phyloP scores from a whole-genome alignment of 2,113 vertebrate species.

The Suncus etruscus region DNA sequence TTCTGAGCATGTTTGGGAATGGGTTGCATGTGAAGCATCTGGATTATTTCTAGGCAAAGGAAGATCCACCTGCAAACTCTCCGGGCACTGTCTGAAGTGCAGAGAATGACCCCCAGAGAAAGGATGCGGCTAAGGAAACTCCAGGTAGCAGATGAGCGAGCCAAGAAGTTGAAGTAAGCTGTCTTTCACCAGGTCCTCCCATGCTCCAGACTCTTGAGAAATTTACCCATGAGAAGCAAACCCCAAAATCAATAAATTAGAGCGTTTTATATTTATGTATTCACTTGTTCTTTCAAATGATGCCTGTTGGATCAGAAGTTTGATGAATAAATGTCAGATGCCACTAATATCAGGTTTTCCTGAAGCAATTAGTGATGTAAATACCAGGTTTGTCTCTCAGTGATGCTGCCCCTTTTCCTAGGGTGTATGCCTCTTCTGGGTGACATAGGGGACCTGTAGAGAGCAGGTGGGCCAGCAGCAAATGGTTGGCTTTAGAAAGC shows the following conservation, averaged over 20 bases:
- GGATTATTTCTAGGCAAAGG: slow-evolving; percentile 86
- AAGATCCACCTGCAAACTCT: slow-evolving; percentile 91
- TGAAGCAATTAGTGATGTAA: background rate
- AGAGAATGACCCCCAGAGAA: slow-evolving; percentile 91
- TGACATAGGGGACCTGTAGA: background rate
- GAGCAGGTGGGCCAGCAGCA: background rate
- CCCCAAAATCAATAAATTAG: background rate
- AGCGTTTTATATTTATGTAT: background rate
- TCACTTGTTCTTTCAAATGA: background rate
- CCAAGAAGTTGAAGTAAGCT: slow-evolving; percentile 88
- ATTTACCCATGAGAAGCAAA: background rate
- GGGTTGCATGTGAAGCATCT: slow-evolving; percentile 12
- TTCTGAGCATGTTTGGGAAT: slow-evolving; percentile 51
- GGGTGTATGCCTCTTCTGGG: background rate
- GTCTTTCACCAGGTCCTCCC: too few relatives aligned
- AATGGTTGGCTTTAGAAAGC: background rate
- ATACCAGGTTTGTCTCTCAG: background rate
- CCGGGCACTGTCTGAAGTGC: slow-evolving; percentile 88
- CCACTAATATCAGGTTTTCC: background rate
- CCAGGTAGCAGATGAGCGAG: slow-evolving; percentile 88
- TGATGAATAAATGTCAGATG: background rate
- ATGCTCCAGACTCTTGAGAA: background rate
- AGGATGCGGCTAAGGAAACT: slow-evolving; percentile 90
- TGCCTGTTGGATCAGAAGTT: background rate
- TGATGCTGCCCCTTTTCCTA: background rate